Base-by-base conservation (phyloP, 2,797 vertebrate genomes). In the Thunnus albacares region DNA sequence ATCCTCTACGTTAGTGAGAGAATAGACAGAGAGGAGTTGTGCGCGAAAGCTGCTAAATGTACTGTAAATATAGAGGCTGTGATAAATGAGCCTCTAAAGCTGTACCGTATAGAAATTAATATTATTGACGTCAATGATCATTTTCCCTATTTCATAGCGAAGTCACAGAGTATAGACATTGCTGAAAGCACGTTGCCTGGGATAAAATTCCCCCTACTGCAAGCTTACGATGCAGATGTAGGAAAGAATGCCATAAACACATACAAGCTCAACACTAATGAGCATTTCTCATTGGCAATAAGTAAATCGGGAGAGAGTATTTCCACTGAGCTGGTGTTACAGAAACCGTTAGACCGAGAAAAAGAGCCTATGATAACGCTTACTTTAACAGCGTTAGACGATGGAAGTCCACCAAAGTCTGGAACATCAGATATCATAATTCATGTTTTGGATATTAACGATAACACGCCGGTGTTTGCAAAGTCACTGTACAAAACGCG, bases 171-270 rank as follows among this genome's bases (percentile, higher is more conserved):
- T 3, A n/a, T 5, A 66, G 56, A 67, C 1, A 52, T 96, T n/a
- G 91, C 94, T 0, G 95, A 97, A 77, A 95, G 94, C 57, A 80
- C 94, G 56, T 68, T 89, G 51, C 76, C 91, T 0, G 95, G 95
- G 71, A 91, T 90, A 56, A 91, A 90, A 18, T 82, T 90, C 7
- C 26, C 75, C 17, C 24, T 92, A n/a, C n/a, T 60, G 15, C 55
- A 45, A 0, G 89, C 91, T 5, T 69, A 56, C 0, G 57, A 59
- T 18, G 26, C 33, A 11, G 57, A 59, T 59, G 57, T 59, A 14
- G 57, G 57, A 33, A 59, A 35, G 33, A 59, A 59, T 26, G 57
- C 17, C 10, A 26, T 59, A 13, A 59, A 38, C 11, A 60, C 35
- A 60, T 56, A 56, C 22, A 56, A 26, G 24, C 53, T 56, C 20